A percentile compares a stretch with the other conserved stretches of the same genome.
phyloP scores from a whole-genome alignment of 2,113 vertebrate species.

The Phalacrocorax pelagicus region DNA sequence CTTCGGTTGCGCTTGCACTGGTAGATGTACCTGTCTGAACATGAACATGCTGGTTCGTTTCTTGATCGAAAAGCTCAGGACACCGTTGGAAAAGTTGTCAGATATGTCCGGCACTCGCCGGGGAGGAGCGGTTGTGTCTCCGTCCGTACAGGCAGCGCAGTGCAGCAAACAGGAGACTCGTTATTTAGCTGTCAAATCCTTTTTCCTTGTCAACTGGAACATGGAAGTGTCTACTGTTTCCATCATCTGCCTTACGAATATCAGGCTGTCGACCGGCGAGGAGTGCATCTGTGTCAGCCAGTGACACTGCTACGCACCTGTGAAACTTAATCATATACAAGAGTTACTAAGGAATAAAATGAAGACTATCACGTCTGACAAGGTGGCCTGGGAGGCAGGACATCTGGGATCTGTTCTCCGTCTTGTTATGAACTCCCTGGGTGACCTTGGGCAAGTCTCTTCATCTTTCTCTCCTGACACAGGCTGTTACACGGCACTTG shows the following conservation, averaged over 20 bases:
- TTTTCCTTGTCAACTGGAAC: not conserved
- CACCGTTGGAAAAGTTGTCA: not conserved
- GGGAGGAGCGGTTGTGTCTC: not conserved
- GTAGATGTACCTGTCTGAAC: not conserved
- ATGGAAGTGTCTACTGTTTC: not conserved
- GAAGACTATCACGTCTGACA: not conserved
- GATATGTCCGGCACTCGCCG: fast-evolving
- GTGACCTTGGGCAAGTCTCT: not conserved
- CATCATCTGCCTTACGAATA: not conserved
- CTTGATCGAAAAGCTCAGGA: not conserved
- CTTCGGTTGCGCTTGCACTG: fast-evolving
- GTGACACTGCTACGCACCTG: fast-evolving
- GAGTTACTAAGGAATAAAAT: not conserved
- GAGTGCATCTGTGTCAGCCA: not conserved
- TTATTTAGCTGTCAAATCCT: not conserved
- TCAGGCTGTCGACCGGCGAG: not conserved
- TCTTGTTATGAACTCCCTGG: not conserved
- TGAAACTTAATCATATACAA: fast-evolving
- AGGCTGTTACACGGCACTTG: fast-evolving
- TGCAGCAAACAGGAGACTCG: not conserved
- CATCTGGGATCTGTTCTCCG: not conserved
- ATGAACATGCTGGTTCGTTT: not conserved
- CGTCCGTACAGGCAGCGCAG: fast-evolving
- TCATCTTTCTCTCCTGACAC: not conserved
- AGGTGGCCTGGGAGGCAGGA: not conserved